These are phyloP conservation scores for Biston stratarius DNA, from an alignment of 2,888 invertebrate species.

Conservation along the genomic window DNA sequence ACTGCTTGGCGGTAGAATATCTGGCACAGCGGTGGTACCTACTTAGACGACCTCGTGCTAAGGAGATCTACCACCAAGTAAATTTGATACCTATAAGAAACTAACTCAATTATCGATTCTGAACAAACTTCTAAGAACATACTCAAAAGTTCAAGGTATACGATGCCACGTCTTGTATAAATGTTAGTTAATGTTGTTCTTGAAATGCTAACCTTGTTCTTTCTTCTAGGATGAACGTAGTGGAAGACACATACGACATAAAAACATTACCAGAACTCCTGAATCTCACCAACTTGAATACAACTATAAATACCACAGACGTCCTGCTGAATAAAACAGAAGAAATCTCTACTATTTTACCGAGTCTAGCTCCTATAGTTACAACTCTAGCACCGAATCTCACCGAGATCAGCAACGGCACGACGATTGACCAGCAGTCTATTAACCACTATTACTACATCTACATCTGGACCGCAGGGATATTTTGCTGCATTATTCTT, in stretches of 20 bases:
- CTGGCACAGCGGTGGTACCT: too few species aligned
- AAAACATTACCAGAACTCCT: not conserved
- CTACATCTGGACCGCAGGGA: slow-evolving; percentile 87
- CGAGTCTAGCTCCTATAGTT: slow-evolving; percentile 47
- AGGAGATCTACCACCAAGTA: too few species aligned
- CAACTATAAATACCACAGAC: slow-evolving; percentile 39
- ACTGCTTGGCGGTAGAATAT: too few species aligned
- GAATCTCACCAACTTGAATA: slow-evolving; percentile 31
- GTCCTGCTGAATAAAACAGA: slow-evolving; percentile 22
- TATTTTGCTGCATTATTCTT: slow-evolving; percentile 86
- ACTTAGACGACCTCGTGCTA: too few species aligned
- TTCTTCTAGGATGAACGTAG: slow-evolving; percentile 76
- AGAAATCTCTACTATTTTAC: not conserved
- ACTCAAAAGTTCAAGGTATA: too few species aligned
- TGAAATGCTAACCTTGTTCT: not conserved
- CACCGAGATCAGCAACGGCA: slow-evolving; percentile 64
- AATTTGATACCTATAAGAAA: too few species aligned
- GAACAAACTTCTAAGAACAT: too few species aligned
- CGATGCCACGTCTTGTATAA: not conserved
- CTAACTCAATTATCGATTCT: too few species aligned
- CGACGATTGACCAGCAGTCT: slow-evolving; percentile 46
- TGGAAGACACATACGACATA: slow-evolving; percentile 56
- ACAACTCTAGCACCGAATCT: slow-evolving; percentile 52
- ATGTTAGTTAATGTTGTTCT: not conserved
- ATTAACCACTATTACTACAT: slow-evolving; percentile 75